These are phyloP conservation scores for Dromaius novaehollandiae DNA, from an alignment of 2,113 vertebrate genomes.

Conservation along the genomic window DNA sequence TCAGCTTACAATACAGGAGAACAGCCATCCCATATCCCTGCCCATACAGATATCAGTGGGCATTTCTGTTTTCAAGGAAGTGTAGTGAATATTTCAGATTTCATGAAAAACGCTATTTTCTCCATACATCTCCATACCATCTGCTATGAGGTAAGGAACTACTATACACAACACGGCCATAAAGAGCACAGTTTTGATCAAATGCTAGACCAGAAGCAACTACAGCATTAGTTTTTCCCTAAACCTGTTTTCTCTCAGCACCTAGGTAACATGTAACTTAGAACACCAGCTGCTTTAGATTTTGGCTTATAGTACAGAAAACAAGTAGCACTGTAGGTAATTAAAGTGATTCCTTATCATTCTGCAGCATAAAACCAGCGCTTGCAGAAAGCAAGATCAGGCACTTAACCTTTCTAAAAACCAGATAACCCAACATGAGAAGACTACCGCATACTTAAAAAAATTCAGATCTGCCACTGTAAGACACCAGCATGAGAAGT, in stretches of 20 bases:
- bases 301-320: not conserved
- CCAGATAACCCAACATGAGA: not conserved
- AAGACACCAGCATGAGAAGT: not conserved
- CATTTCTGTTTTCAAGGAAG: not conserved
- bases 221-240: not conserved
- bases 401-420: not conserved
- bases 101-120: not conserved
- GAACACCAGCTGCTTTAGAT: not conserved
- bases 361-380: not conserved
- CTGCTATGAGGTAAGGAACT: not conserved
- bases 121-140: not conserved
- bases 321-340: not conserved
- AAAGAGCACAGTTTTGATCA: not conserved
- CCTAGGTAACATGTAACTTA: not conserved
- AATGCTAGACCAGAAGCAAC: not conserved
- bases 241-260: not conserved
- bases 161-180: not conserved
- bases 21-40: fast-evolving
- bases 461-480: not conserved
- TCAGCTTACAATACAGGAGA: not conserved
- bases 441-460: not conserved
- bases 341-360: not conserved
- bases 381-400: not conserved
- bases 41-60: not conserved
- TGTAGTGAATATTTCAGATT: not conserved